Base-by-base conservation (phyloP, 2,888 invertebrate species). In the Dyspetes luteomarginatus region DNA sequence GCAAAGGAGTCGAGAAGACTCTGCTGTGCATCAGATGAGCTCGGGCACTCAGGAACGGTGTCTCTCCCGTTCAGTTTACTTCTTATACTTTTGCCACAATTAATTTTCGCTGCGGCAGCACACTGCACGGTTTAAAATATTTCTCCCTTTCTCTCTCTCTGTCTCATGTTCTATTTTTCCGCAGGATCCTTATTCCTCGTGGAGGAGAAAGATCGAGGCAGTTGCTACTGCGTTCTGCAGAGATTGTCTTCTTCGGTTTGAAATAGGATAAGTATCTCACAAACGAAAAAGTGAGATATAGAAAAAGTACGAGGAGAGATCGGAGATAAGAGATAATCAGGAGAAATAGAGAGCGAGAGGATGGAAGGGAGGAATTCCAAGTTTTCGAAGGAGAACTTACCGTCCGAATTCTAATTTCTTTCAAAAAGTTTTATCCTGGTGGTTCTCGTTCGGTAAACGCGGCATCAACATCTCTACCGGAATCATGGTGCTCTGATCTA, bases 91-190 rank as follows among this genome's bases (percentile, higher is more conserved):
- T 77, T 56, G 52, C 55, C 55, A 60, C 77, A 48, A 81, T 78
- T 87, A 87, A 88, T 89, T 85, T 85, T 55, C 78, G 86, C 85
- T 86, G 85, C 85, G 82, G 84, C 73, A 82, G 68, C 79, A 77
- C 73, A 72, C 69, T 67, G n/a, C n/a, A n/a, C n/a, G n/a, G n/a
- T n/a, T n/a, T n/a, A n/a, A n/a, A n/a, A 24, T 22, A 7, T 43
- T 36, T 12, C 41, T 17, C 48, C 15, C 74, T 72, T 28, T 64
- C 4, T 28, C 30, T 43, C 52, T 56, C 24, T 68, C 26, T 36
- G 56, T 58, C 64, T 43, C n/a, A n/a, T n/a, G n/a, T 60, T 41
- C 41, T 60, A 65, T 73, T 62, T 75, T 68, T 52, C 60, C 60
- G 60, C 69, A 24, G 43, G 22, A 56, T 28, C 48, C 67, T 73